A percentile compares a stretch with the other conserved stretches of the same genome.
Evolutionary conservation across 2,797 vertebrate species (phyloP).

Genomic region (Sebastes hopkinsi): DNA sequence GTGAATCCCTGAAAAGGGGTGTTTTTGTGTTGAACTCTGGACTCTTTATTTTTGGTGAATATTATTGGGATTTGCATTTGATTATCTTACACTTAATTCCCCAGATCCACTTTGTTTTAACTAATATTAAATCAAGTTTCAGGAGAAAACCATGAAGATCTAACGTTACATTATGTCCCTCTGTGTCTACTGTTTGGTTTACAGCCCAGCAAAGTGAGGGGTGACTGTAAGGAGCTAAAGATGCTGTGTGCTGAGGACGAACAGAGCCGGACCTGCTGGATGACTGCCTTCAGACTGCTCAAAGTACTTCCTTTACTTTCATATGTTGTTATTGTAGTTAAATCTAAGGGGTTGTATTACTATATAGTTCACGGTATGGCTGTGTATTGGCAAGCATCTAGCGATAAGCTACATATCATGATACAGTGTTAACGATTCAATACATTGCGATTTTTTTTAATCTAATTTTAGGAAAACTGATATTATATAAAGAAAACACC

Average conservation of each 20-base stretch:
- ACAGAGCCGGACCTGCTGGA: constrained; percentile 94
- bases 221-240: constrained; percentile 92
- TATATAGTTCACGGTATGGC: background rate
- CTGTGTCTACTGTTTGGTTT: constrained; percentile 45
- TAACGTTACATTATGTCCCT: background rate
- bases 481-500: too few species aligned
- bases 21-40: too few species aligned
- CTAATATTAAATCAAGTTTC: too few species aligned
- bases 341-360: background rate
- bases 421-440: background rate
- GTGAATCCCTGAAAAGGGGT: too few species aligned
- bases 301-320: constrained; percentile 83
- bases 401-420: background rate
- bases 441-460: background rate
- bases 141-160: too few species aligned
- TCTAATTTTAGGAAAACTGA: background rate
- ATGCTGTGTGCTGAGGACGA: constrained; percentile 97
- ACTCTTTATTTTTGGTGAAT: too few species aligned
- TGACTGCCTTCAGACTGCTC: constrained; percentile 94
- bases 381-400: background rate
- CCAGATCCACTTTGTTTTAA: too few species aligned
- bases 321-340: background rate
- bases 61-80: too few species aligned
- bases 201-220: constrained; percentile 92
- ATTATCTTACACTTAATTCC: too few species aligned